phyloP scores from a whole-genome alignment of 2,888 invertebrate species.

The Sepioteuthis lessoniana region DNA sequence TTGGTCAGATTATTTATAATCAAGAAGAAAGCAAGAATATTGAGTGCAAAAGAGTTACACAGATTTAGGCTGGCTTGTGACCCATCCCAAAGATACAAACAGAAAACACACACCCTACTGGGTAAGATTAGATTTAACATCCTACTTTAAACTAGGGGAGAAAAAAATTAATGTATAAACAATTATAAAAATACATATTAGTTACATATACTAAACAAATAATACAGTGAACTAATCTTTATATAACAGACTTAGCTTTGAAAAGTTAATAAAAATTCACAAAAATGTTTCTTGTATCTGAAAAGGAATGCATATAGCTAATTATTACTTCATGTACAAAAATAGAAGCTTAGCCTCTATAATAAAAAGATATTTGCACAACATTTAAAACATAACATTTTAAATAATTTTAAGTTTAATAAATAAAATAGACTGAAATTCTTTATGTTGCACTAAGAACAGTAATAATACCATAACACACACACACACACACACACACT shows the following conservation, averaged over 20 bases:
- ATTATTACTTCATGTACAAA: not conserved
- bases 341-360: not conserved
- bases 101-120: not conserved
- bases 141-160: not conserved
- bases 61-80: not conserved
- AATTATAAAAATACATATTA: too few species aligned
- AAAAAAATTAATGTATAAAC: not conserved
- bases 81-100: not conserved
- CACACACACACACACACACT: too few species aligned
- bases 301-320: not conserved
- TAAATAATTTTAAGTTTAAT: too few species aligned
- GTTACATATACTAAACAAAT: too few species aligned
- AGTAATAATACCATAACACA: too few species aligned
- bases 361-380: not conserved
- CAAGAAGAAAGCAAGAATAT: not conserved
- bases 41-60: not conserved
- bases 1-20: not conserved
- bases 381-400: too few species aligned
- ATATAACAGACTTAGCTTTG: not conserved
- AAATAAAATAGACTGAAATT: too few species aligned
- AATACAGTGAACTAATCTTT: not conserved
- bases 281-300: not conserved
- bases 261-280: not conserved
- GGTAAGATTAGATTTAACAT: not conserved
- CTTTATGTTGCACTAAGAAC: too few species aligned